Evolutionary conservation across 2,113 vertebrate species (phyloP).

Genomic region (Micronycteris hirsuta): DNA sequence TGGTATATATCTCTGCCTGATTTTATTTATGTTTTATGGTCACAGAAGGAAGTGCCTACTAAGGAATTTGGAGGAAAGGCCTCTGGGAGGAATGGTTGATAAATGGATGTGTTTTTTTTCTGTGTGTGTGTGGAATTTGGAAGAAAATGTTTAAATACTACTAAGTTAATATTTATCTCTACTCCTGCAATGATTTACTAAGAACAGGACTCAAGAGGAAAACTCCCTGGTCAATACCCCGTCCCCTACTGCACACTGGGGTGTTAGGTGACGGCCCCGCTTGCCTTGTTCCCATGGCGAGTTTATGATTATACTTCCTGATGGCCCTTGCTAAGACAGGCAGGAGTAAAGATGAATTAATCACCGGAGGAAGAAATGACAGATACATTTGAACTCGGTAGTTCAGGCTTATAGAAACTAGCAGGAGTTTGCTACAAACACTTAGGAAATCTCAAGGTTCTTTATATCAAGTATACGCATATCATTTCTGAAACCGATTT

Average conservation of each 20-base stretch:
- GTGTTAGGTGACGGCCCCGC: not conserved
- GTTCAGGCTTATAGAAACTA: not conserved
- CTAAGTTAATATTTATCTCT: conserved; percentile 51
- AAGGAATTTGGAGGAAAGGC: conserved; percentile 18
- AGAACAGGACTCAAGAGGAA: not conserved
- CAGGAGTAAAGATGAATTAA: not conserved
- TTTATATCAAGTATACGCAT: not conserved
- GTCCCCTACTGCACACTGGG: not conserved
- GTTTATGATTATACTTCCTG: not conserved
- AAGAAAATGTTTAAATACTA: conserved; percentile 42
- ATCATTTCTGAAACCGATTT: not conserved
- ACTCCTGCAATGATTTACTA: conserved; percentile 54
- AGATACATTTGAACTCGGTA: not conserved
- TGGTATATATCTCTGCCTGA: not conserved
- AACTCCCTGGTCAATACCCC: not conserved
- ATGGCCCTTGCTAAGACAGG: not conserved
- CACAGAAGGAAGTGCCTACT: conserved; percentile 19
- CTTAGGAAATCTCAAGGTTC: not conserved
- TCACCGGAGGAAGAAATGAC: not conserved
- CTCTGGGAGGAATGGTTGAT: conserved; percentile 24
- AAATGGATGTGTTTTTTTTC: not conserved
- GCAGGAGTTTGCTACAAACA: not conserved
- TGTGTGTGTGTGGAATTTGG: not conserved
- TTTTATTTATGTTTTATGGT: conserved; percentile 1
- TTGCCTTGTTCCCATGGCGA: not conserved